Conservation (phyloP, 2,113 vertebrate species). For the Pycnonotus jocosus region DNA sequence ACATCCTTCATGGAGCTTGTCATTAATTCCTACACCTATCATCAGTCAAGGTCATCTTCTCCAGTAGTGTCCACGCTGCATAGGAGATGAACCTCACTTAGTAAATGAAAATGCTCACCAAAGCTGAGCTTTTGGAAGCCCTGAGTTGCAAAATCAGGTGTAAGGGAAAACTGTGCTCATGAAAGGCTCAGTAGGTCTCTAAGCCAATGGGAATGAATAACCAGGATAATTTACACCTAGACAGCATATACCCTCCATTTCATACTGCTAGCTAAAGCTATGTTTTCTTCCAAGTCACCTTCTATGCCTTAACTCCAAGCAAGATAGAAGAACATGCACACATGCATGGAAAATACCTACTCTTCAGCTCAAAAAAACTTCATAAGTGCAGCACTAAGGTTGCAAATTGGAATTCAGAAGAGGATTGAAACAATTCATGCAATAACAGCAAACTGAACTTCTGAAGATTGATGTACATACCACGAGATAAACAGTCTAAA, state of each 20-base stretch:
- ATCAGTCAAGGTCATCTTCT: neutral
- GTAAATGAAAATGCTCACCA: neutral
- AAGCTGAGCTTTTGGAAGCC: neutral
- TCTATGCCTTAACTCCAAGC: neutral
- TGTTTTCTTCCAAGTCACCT: neutral
- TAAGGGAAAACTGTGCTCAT: neutral
- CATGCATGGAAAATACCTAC: neutral
- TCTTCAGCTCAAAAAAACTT: neutral
- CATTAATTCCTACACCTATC: neutral
- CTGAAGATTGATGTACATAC: neutral
- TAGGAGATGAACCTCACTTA: neutral
- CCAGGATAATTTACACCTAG: neutral
- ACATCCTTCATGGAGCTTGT: neutral
- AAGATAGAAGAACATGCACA: neutral
- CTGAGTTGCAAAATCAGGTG: neutral
- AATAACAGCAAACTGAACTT: neutral
- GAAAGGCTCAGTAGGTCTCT: neutral
- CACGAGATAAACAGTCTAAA: neutral
- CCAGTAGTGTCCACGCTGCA: neutral
- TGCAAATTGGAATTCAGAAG: neutral
- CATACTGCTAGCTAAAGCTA: neutral
- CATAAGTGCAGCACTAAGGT: neutral
- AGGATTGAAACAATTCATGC: neutral
- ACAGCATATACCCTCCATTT: neutral
- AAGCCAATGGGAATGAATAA: neutral